A percentile compares a stretch with the other conserved stretches of the same genome.
These are phyloP conservation scores for Cryptophagus acutangulus DNA, from an alignment of 2,888 invertebrate species.

Conservation along the genomic window DNA sequence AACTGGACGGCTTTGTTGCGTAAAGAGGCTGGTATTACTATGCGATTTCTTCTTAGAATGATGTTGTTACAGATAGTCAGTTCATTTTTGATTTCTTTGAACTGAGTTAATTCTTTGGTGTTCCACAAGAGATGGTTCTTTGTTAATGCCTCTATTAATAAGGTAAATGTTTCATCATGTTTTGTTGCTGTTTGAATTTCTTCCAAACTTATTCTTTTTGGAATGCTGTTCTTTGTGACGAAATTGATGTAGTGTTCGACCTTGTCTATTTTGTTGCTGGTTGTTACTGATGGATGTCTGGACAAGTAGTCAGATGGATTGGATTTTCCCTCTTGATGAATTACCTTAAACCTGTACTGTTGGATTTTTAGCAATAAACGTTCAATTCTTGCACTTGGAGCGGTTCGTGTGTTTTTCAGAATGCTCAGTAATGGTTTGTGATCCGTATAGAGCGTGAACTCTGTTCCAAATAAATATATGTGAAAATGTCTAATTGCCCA, in stretches of 20 bases:
- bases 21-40: slow-evolving; percentile 10
- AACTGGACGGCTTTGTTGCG: slow-evolving; percentile 11
- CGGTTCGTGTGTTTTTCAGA: slow-evolving; percentile 11
- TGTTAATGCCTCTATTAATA: slow-evolving; percentile 2
- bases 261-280: slow-evolving; percentile 6
- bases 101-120: slow-evolving; percentile 6
- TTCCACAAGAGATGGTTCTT: slow-evolving; percentile 9
- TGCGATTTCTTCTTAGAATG: slow-evolving; percentile 10
- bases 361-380: slow-evolving; percentile 15
- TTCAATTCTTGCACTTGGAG: slow-evolving; percentile 18
- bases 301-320: slow-evolving; percentile 22
- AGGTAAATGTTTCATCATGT: slow-evolving; percentile 11
- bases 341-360: slow-evolving; percentile 14
- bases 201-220: slow-evolving; percentile 11
- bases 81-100: slow-evolving; percentile 12
- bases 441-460: slow-evolving; percentile 12
- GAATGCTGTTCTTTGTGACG: slow-evolving; percentile 7
- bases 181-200: slow-evolving; percentile 15
- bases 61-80: slow-evolving; percentile 8
- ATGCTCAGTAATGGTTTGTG: slow-evolving; percentile 11
- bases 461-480: slow-evolving; percentile 15
- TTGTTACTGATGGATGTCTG: slow-evolving; percentile 15
- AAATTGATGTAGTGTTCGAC: slow-evolving; percentile 14
- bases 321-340: slow-evolving; percentile 17
- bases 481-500: slow-evolving; percentile 22